phyloP scores from a whole-genome alignment of 2,888 invertebrate species.

The Eupithecia vulgata region DNA sequence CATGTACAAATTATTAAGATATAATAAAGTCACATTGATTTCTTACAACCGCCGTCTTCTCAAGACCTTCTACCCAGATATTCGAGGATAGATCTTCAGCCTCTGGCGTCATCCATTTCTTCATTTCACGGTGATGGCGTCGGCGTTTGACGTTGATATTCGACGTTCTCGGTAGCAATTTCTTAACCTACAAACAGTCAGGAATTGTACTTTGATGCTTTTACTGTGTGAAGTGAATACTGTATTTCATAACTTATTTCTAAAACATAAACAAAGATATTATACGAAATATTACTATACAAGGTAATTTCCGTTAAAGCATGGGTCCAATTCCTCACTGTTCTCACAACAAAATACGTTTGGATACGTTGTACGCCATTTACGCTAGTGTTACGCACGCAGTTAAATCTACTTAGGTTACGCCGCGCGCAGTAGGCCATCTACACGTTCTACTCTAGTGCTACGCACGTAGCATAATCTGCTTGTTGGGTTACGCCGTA shows the following conservation, averaged over 20 bases:
- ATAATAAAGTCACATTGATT: not conserved
- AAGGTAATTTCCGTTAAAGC: not conserved
- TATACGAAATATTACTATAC: not conserved
- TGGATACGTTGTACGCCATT: not conserved
- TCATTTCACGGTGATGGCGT: conserved; percentile 53
- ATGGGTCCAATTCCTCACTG: conserved; percentile 73
- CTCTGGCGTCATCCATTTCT: conserved; percentile 70
- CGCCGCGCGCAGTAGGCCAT: not conserved
- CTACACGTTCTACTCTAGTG: not conserved
- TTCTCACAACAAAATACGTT: conserved; percentile 29
- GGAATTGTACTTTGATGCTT: conserved; percentile 67
- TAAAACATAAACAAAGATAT: conserved; percentile 5
- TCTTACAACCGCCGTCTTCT: conserved; percentile 37
- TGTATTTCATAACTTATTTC: conserved; percentile 4
- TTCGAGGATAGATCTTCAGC: conserved; percentile 68
- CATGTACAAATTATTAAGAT: not conserved
- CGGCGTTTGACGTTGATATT: conserved; percentile 38
- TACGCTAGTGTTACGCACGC: not conserved
- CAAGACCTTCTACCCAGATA: conserved; percentile 61
- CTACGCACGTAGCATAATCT: not conserved
- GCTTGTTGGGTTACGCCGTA: not conserved
- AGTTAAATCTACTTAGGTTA: not conserved
- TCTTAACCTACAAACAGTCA: conserved; percentile 64
- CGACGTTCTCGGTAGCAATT: conserved; percentile 20
- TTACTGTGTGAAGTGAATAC: not conserved